Evolutionary conservation across 2,888 invertebrate genomes (phyloP).

Genomic region (Drosophila cracens): DNA sequence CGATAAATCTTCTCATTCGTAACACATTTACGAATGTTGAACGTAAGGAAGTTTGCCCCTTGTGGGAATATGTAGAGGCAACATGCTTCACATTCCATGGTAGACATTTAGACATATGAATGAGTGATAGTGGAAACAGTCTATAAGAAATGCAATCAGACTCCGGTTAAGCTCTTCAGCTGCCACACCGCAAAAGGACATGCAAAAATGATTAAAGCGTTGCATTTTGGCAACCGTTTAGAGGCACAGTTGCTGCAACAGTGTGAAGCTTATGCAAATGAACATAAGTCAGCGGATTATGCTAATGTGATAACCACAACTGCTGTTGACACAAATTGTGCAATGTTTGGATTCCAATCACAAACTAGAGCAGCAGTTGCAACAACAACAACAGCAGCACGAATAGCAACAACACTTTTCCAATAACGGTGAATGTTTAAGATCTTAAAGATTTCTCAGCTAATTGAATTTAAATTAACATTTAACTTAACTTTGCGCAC

Average conservation of each 20-base stretch:
- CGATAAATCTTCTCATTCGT: not conserved
- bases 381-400: not conserved
- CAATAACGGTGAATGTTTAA: slow-evolving; percentile 22
- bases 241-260: slow-evolving; percentile 3
- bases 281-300: slow-evolving; percentile 73
- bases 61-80: too few species aligned
- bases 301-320: slow-evolving; percentile 51
- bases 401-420: slow-evolving; percentile 11
- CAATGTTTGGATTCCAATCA: slow-evolving; percentile 55
- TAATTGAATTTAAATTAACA: slow-evolving; percentile 44
- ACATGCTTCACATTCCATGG: not conserved
- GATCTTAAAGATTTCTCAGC: slow-evolving; percentile 21
- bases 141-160: not conserved
- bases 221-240: slow-evolving; percentile 6
- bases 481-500: not conserved
- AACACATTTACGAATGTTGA: not conserved
- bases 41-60: not conserved
- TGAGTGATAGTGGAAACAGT: not conserved
- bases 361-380: slow-evolving; percentile 28
- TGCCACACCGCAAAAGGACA: not conserved
- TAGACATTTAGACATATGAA: not conserved
- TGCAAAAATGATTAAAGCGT: slow-evolving; percentile 4
- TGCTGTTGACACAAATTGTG: slow-evolving; percentile 53
- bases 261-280: slow-evolving; percentile 71
- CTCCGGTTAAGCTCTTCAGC: not conserved